Conservation (phyloP, 2,888 invertebrate genomes). For the Harpalus rubripes region DNA sequence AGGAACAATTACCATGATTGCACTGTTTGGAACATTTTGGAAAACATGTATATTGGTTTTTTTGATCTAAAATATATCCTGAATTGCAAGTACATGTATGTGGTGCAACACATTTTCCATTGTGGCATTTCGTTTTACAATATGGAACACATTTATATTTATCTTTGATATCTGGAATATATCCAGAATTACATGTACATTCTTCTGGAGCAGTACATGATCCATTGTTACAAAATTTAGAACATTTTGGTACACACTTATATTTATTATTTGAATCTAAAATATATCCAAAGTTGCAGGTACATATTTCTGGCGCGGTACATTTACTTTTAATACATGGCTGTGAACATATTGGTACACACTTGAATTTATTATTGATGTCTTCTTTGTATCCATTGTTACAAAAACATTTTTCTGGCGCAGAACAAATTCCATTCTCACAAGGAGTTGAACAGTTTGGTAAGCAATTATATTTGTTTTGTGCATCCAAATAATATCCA, state of each 20-base stretch:
- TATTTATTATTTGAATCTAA: constrained; percentile 75
- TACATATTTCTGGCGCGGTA: constrained; percentile 74
- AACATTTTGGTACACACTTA: constrained; percentile 75
- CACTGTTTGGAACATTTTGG: constrained; percentile 75
- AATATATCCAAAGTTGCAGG: constrained; percentile 79
- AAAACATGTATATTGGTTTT: constrained; percentile 74
- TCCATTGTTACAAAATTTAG: constrained; percentile 74
- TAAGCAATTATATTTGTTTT: constrained; percentile 70
- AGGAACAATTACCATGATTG: constrained; percentile 72
- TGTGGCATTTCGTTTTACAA: constrained; percentile 71
- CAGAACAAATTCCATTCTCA: constrained; percentile 74
- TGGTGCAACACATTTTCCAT: constrained; percentile 74
- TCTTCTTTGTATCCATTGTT: constrained; percentile 79
- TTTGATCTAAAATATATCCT: constrained; percentile 78
- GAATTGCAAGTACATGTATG: constrained; percentile 77
- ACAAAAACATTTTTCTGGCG: constrained; percentile 76
- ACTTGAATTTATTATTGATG: constrained; percentile 53
- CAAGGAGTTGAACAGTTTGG: constrained; percentile 71
- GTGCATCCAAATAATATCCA: constrained; percentile 76
- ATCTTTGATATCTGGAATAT: constrained; percentile 73
- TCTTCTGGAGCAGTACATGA: constrained; percentile 67
- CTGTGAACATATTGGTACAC: constrained; percentile 71
- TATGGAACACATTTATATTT: constrained; percentile 70
- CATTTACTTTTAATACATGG: constrained; percentile 74
- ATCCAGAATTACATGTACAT: constrained; percentile 76